Evolutionary conservation across 1,140 invertebrate species (phyloP).

Genomic region (Platyscapa corneri): DNA sequence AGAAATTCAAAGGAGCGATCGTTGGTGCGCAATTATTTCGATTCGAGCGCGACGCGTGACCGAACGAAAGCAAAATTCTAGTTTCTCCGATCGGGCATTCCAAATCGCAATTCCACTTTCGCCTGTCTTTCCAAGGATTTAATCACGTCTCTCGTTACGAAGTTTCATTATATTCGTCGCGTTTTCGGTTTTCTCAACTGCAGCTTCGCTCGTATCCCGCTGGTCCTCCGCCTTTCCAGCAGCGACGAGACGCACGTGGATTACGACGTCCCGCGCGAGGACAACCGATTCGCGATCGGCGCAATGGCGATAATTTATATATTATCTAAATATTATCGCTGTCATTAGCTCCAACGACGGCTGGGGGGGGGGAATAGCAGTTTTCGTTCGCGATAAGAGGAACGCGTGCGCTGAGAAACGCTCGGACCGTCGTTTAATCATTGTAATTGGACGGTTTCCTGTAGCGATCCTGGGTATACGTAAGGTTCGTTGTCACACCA

Average conservation of each 20-base stretch:
- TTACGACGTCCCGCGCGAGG: no score
- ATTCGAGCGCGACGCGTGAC: no score
- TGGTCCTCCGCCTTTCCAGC: no score
- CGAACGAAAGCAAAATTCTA: not conserved
- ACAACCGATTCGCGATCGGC: no score
- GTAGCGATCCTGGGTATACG: not conserved
- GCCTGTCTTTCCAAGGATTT: not conserved
- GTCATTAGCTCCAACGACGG: conserved; percentile 20
- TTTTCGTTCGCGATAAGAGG: not conserved
- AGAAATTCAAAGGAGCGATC: no score
- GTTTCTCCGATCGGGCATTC: not conserved
- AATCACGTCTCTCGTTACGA: no score
- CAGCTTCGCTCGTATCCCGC: no score
- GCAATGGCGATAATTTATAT: no score
- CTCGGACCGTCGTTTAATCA: not conserved
- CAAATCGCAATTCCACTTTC: no score
- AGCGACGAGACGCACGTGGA: no score
- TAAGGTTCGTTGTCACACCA: not conserved
- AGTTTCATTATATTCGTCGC: not conserved
- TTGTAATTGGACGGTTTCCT: not conserved
- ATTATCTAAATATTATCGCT: conserved; percentile 38
- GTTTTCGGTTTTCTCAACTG: not conserved
- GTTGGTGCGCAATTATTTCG: no score
- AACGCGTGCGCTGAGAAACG: not conserved
- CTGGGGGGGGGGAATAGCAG: no score